phyloP scores from a whole-genome alignment of 2,113 vertebrate species.

The Burhinus bistriatus region DNA sequence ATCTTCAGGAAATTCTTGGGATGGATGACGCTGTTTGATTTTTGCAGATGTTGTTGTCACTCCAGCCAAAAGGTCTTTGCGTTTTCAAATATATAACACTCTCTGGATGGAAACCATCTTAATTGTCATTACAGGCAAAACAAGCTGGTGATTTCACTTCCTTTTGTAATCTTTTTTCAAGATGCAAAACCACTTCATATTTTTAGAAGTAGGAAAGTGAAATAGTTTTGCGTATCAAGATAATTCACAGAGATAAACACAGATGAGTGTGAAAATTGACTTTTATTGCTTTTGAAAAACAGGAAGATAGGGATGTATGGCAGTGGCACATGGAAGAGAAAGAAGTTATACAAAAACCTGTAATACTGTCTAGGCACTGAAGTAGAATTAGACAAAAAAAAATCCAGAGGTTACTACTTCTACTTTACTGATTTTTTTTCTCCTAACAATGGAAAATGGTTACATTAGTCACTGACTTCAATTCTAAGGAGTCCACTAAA shows the following conservation, averaged over 20 bases:
- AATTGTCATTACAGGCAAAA: conserved; percentile 37
- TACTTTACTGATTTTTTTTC: neutral
- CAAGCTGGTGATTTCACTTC: neutral
- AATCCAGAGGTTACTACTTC: neutral
- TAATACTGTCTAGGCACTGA: neutral
- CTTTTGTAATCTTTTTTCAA: conserved; percentile 38
- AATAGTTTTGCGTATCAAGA: conserved; percentile 18
- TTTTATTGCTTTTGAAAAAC: conserved; percentile 58
- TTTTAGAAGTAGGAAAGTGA: conserved; percentile 67
- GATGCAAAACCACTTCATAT: conserved; percentile 15
- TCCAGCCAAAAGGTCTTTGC: conserved; percentile 57
- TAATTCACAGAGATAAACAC: conserved; percentile 59
- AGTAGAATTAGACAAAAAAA: neutral
- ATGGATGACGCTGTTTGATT: conserved; percentile 37
- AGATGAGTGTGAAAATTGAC: conserved; percentile 64
- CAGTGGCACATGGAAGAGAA: conserved; percentile 12
- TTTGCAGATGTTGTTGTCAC: conserved; percentile 62
- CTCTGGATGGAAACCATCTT: conserved; percentile 12
- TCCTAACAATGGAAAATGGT: neutral
- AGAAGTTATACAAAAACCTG: neutral
- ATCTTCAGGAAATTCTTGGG: conserved; percentile 68
- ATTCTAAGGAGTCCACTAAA: neutral
- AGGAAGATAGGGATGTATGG: conserved; percentile 4
- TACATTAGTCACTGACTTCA: neutral
- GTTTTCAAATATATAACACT: neutral